phyloP scores from a whole-genome alignment of 2,888 invertebrate genomes.

The Tillus elongatus region DNA sequence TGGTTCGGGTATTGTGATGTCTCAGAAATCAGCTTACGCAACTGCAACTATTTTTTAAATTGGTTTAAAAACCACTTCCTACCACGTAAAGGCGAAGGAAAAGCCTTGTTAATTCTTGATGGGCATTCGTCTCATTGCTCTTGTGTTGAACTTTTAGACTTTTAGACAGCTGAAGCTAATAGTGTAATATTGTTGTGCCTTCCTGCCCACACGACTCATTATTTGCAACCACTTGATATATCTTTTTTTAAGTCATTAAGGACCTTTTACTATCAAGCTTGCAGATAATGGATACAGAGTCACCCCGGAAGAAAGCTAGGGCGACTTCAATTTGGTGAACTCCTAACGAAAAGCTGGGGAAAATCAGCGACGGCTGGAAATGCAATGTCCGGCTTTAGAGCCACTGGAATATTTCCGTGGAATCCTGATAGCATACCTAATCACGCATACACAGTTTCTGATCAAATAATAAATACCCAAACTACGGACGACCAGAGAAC shows the following conservation, averaged over 20 bases:
- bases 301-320: constrained; percentile 14
- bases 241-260: constrained; percentile 1
- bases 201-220: not conserved
- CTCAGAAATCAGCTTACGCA: constrained; percentile 26
- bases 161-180: not conserved
- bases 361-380: constrained; percentile 16
- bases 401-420: constrained; percentile 13
- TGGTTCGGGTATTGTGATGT: constrained; percentile 23
- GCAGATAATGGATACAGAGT: constrained; percentile 12
- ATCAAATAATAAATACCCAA: constrained; percentile 12
- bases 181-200: not conserved
- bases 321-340: constrained; percentile 14
- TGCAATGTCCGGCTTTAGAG: constrained; percentile 16
- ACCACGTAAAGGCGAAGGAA: constrained; percentile 4
- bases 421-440: constrained; percentile 15
- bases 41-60: not conserved
- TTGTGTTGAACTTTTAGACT: too few species aligned
- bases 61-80: constrained; percentile 5
- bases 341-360: constrained; percentile 15
- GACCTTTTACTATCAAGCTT: constrained; percentile 13
- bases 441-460: constrained; percentile 16
- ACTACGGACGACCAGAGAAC: constrained; percentile 11
- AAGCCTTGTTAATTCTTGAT: constrained; percentile 1
- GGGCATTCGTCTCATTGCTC: constrained; percentile 2
- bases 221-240: not conserved